Conservation (phyloP, 2,797 vertebrate species). For the Anguilla marmorata region DNA sequence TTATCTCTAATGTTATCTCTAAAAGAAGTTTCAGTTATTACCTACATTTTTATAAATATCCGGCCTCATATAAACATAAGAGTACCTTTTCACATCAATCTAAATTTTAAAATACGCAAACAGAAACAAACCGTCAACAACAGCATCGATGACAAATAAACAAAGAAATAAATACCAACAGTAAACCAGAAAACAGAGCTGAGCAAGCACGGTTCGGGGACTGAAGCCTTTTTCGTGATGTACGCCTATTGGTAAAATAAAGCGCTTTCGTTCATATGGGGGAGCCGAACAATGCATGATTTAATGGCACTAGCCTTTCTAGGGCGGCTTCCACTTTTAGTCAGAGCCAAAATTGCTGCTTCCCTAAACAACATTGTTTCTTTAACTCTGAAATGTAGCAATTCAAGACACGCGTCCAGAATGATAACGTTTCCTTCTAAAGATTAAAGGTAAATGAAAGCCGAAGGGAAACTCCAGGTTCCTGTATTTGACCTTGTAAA, state of each 20-base stretch:
- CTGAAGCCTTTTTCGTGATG: no score
- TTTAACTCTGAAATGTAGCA: neutral
- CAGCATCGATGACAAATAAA: neutral
- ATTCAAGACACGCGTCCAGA: neutral
- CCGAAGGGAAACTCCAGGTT: neutral
- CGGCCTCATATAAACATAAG: neutral
- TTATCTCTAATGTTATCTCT: neutral
- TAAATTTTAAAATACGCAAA: no score
- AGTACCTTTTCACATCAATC: neutral
- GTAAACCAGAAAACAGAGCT: neutral
- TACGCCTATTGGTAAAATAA: neutral
- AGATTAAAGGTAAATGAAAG: neutral
- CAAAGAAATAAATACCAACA: neutral
- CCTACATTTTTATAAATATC: neutral
- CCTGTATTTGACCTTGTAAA: slow-evolving; percentile 15
- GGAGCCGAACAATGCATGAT: neutral
- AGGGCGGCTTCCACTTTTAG: neutral
- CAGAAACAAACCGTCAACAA: no score
- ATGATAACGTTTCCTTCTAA: neutral
- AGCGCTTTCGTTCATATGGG: neutral
- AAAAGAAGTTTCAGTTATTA: neutral
- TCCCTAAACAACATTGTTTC: slow-evolving; percentile 1
- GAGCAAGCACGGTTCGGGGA: neutral
- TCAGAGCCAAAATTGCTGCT: neutral
- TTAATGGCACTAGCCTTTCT: neutral